A percentile compares a stretch with the other conserved stretches of the same genome.
These are phyloP conservation scores for Pseudotriccus pelzelni DNA, from an alignment of 2,797 vertebrate species.

Conservation along the genomic window DNA sequence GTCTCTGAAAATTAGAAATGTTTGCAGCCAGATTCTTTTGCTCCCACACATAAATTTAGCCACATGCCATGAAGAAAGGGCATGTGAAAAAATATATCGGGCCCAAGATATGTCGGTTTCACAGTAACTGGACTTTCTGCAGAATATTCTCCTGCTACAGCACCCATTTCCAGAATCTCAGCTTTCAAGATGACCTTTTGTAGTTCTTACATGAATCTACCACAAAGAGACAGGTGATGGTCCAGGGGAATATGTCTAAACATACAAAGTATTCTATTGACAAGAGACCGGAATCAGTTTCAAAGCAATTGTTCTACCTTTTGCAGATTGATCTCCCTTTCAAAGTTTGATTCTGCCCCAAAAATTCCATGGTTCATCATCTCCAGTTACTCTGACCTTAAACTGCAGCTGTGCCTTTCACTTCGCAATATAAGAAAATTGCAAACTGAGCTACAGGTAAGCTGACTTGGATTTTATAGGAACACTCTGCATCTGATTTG, in stretches of 20 bases:
- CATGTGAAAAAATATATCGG: background rate
- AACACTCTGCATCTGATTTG: fast-evolving
- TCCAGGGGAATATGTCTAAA: background rate
- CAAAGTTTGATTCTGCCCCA: background rate
- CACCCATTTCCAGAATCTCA: background rate
- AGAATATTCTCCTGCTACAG: background rate
- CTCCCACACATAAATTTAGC: background rate
- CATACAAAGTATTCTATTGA: background rate
- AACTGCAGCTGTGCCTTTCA: background rate
- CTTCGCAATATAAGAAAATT: background rate
- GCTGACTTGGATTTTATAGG: background rate
- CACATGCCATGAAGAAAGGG: background rate
- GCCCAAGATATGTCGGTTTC: background rate
- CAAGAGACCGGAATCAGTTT: background rate
- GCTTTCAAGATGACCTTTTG: background rate
- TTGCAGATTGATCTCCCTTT: background rate
- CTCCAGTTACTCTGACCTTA: background rate
- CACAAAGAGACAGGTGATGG: background rate
- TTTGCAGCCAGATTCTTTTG: background rate
- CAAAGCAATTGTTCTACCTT: background rate
- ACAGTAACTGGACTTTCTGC: background rate
- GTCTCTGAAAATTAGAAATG: background rate
- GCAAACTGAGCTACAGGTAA: background rate
- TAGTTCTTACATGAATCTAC: background rate
- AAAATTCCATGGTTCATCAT: background rate